A percentile compares a stretch with the other conserved stretches of the same genome.
These are phyloP conservation scores for Phoronis australis DNA, from an alignment of 2,888 invertebrate species.

Conservation along the genomic window DNA sequence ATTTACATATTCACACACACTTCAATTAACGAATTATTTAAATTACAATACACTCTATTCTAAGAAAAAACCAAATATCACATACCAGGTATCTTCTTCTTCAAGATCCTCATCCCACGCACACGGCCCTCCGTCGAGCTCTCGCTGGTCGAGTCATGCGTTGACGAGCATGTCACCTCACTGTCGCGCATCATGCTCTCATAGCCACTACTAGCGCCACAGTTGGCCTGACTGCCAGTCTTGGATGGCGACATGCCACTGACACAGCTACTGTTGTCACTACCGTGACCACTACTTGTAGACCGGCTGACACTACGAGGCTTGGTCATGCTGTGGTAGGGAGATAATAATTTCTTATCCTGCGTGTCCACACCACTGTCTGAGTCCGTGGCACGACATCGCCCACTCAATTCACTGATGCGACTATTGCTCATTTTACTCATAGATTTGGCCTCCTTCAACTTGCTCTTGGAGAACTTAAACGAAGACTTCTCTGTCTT, in stretches of 20 bases:
- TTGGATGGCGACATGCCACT: constrained; percentile 33
- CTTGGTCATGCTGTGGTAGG: constrained; percentile 52
- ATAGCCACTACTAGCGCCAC: constrained; percentile 74
- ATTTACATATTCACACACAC: too few relatives aligned
- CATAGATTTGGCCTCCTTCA: constrained; percentile 25
- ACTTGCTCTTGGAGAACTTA: constrained; percentile 26
- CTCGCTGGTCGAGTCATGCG: constrained; percentile 52
- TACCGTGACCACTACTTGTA: constrained; percentile 53
- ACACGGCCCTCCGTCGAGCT: constrained; percentile 35
- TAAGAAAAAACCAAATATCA: too few relatives aligned
- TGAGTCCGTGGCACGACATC: constrained; percentile 28
- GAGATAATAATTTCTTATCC: constrained; percentile 42
- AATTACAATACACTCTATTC: too few relatives aligned
- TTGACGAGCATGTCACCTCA: constrained; percentile 74
- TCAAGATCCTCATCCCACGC: constrained; percentile 28
- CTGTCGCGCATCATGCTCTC: constrained; percentile 81
- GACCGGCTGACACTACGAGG: constrained; percentile 48
- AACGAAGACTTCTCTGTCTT: constrained; percentile 10
- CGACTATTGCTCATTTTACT: constrained; percentile 21
- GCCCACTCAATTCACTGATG: not conserved
- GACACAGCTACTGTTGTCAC: constrained; percentile 45
- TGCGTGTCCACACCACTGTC: constrained; percentile 51
- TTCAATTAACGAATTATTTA: too few relatives aligned
- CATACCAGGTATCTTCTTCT: constrained; percentile 37
- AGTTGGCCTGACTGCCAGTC: constrained; percentile 36